Base-by-base conservation (phyloP, 2,888 invertebrate species). In the Epicampocera succincta region DNA sequence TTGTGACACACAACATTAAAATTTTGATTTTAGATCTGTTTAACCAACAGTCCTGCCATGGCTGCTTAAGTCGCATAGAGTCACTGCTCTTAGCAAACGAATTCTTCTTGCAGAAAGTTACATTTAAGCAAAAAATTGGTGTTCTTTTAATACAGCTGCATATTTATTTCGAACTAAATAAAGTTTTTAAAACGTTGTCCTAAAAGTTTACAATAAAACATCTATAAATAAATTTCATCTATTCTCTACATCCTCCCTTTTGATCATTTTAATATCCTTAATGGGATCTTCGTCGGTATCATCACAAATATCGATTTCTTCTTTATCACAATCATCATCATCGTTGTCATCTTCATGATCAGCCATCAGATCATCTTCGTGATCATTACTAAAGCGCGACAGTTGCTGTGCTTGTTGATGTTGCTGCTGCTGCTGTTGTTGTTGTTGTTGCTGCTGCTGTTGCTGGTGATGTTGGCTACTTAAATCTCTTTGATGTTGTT, bases 181-280 rank as follows among this genome's bases (percentile, higher is more conserved):
- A 25, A 25, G 25, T 25, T 25, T 19, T 19, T 11, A 25, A 29
- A 9, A 46, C n/a, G 42, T 38, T 42, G 17, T 44, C 56, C 50
- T 12, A 25, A 44, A 29, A 29, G 56, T 84, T 86, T 89, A 89
- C 85, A 89, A 86, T 84, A 89, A 85, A 80, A 89, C 89, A 83
- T 89, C 89, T 83, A 89, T 88, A 85, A 86, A 88, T 86, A 89
- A 87, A 86, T 89, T 89, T 89, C 89, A 89, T 89, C 89, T 89
- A 84, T 85, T 83, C 84, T 83, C 85, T 69, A 84, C 56, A 71
- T 85, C 78, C 74, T 65, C 61, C 33, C 61, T 54, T 74, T 83
- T 82, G 61, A 72, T 66, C 81, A 84, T 82, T 83, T 85, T 85
- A 72, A 84, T 82, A 69, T 84, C 80, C 52, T 80, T 81, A 42